Percentiles rank a stretch among this genome's conserved stretches.
These are phyloP conservation scores for Spialia ferax DNA, from an alignment of 2,888 invertebrate genomes.

Conservation along the genomic window DNA sequence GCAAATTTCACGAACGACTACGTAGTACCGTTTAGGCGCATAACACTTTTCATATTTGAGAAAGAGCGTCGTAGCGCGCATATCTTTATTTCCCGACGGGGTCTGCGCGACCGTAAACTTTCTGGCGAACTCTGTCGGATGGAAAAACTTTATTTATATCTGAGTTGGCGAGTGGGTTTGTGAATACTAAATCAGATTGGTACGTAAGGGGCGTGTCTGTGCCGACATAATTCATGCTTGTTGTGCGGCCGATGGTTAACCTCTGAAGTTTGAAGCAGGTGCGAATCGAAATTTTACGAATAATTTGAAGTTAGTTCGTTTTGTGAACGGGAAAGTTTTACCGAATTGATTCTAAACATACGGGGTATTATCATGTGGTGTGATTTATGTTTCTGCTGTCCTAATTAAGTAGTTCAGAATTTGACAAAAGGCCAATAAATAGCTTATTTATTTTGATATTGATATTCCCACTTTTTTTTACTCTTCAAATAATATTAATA, in stretches of 20 bases:
- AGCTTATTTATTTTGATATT: too few species aligned
- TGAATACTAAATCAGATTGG: constrained; percentile 76
- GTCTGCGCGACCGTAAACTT: constrained; percentile 70
- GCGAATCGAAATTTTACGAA: constrained; percentile 36
- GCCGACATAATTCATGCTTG: constrained; percentile 36
- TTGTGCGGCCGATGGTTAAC: constrained; percentile 28
- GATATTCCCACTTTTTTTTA: too few species aligned
- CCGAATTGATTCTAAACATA: constrained; percentile 14
- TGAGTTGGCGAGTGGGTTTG: constrained; percentile 73
- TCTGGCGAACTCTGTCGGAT: constrained; percentile 67
- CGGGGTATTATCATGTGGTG: neutral
- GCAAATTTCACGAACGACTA: constrained; percentile 3
- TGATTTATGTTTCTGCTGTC: neutral
- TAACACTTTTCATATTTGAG: constrained; percentile 59
- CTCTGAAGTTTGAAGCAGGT: constrained; percentile 33
- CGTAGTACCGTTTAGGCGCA: constrained; percentile 18
- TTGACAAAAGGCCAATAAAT: too few species aligned
- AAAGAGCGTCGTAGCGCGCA: constrained; percentile 56
- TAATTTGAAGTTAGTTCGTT: constrained; percentile 19
- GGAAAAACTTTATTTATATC: constrained; percentile 83
- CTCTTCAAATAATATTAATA: too few species aligned
- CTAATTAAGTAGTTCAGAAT: too few species aligned
- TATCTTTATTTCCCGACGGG: constrained; percentile 75
- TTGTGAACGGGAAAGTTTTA: constrained; percentile 25
- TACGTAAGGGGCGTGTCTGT: constrained; percentile 42